Percentiles rank a stretch among this genome's conserved stretches.
Evolutionary conservation across 2,888 invertebrate genomes (phyloP).

Genomic region (Parnassius mnemosyne): DNA sequence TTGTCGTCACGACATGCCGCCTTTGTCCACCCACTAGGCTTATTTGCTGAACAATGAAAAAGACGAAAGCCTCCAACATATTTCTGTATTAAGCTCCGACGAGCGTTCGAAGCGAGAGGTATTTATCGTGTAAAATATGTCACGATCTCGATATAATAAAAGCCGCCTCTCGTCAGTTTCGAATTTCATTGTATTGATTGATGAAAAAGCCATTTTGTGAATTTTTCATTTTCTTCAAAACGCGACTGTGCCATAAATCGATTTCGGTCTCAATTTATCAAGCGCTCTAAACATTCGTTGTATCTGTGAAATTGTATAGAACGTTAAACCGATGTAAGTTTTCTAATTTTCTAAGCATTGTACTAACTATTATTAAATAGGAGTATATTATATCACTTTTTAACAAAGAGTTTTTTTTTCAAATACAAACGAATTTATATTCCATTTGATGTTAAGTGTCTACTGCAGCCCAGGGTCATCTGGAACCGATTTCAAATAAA

Average conservation of each 20-base stretch:
- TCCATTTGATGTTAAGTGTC: too few relatives aligned
- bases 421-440: too few relatives aligned
- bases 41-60: constrained; percentile 80
- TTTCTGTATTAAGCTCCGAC: constrained; percentile 54
- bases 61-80: constrained; percentile 67
- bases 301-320: constrained; percentile 61
- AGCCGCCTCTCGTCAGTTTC: constrained; percentile 48
- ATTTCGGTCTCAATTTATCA: constrained; percentile 69
- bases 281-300: constrained; percentile 61
- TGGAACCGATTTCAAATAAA: too few relatives aligned
- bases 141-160: constrained; percentile 57
- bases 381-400: too few relatives aligned
- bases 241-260: constrained; percentile 65
- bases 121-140: constrained; percentile 55
- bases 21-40: constrained; percentile 79
- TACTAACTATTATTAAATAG: neutral
- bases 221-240: constrained; percentile 70
- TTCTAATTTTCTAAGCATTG: neutral
- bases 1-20: constrained; percentile 71
- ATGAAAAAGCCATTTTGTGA: constrained; percentile 67
- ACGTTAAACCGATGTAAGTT: constrained; percentile 42
- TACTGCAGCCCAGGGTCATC: too few relatives aligned
- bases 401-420: too few relatives aligned
- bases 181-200: constrained; percentile 70
- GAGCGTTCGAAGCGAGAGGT: constrained; percentile 36